Evolutionary conservation across 2,113 vertebrate genomes (phyloP).

Genomic region (Sinocyclocheilus maitianheensis): DNA sequence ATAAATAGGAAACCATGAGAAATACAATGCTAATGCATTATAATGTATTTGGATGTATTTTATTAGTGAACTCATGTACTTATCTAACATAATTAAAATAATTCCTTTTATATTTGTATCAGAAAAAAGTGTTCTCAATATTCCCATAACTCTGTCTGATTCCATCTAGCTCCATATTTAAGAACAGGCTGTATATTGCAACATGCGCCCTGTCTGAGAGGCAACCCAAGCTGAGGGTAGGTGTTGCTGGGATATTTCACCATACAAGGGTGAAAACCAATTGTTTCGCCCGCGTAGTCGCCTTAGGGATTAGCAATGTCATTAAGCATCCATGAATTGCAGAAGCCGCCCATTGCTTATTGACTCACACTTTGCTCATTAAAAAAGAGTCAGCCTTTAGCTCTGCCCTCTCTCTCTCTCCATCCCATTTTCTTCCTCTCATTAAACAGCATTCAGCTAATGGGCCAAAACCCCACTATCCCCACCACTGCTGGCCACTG

Average conservation of each 20-base stretch:
- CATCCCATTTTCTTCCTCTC: constrained; percentile 57
- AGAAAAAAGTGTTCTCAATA: background rate
- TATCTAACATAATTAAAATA: background rate
- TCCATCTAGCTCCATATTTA: background rate
- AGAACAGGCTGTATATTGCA: constrained; percentile 52
- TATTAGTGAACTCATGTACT: background rate
- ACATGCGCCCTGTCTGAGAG: constrained; percentile 51
- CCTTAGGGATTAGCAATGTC: constrained; percentile 75
- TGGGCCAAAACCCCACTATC: constrained; percentile 53
- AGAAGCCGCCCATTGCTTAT: constrained; percentile 56
- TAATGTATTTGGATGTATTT: background rate
- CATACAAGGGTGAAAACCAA: constrained; percentile 71
- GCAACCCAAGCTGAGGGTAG: constrained; percentile 67
- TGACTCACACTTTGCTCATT: constrained; percentile 73
- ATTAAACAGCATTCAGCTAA: constrained; percentile 62
- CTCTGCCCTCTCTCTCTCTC: constrained; percentile 54
- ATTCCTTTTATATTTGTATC: background rate
- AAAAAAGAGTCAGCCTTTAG: constrained; percentile 70
- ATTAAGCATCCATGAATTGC: constrained; percentile 74
- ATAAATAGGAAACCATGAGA: background rate
- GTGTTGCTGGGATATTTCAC: constrained; percentile 77
- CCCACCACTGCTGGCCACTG: constrained; percentile 52
- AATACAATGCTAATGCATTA: background rate
- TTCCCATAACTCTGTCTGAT: background rate
- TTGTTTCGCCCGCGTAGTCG: constrained; percentile 70